Conservation (phyloP, 2,888 invertebrate species). For the Erannis defoliaria region DNA sequence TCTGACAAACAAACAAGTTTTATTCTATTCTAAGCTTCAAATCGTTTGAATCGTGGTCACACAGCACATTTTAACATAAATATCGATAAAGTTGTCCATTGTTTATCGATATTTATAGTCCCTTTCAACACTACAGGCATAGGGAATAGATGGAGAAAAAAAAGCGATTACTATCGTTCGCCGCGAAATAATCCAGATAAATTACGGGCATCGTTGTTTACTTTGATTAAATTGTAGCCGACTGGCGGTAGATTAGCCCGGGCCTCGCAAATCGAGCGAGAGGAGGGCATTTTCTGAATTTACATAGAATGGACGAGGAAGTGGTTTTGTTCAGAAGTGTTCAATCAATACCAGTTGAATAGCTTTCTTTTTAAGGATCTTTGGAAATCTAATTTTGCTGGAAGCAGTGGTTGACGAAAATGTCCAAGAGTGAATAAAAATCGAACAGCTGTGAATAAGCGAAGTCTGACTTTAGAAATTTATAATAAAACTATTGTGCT, state of each 20-base stretch:
- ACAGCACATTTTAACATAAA: too few relatives aligned
- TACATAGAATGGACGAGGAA: constrained; percentile 80
- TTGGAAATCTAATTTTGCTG: constrained; percentile 18
- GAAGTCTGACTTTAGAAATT: not conserved
- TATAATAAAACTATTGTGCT: not conserved
- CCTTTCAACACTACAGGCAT: constrained; percentile 16
- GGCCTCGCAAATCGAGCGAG: constrained; percentile 83
- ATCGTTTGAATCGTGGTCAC: too few relatives aligned
- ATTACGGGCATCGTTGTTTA: constrained; percentile 83
- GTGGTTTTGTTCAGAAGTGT: constrained; percentile 62
- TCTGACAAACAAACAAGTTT: too few relatives aligned
- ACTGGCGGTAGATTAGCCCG: constrained; percentile 84
- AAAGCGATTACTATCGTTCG: constrained; percentile 83
- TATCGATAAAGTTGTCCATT: not conserved
- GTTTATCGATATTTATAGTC: constrained; percentile 14
- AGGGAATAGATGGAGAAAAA: constrained; percentile 66
- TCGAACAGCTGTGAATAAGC: not conserved
- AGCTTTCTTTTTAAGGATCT: constrained; percentile 22
- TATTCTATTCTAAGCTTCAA: too few relatives aligned
- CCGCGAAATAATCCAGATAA: constrained; percentile 85
- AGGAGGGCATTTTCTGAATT: constrained; percentile 80
- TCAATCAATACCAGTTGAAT: constrained; percentile 55
- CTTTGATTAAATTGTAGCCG: constrained; percentile 87
- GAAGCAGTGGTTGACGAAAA: constrained; percentile 1
- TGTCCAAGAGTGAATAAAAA: constrained; percentile 4